Evolutionary conservation across 2,888 invertebrate genomes (phyloP).

Genomic region (Polietes domitor): DNA sequence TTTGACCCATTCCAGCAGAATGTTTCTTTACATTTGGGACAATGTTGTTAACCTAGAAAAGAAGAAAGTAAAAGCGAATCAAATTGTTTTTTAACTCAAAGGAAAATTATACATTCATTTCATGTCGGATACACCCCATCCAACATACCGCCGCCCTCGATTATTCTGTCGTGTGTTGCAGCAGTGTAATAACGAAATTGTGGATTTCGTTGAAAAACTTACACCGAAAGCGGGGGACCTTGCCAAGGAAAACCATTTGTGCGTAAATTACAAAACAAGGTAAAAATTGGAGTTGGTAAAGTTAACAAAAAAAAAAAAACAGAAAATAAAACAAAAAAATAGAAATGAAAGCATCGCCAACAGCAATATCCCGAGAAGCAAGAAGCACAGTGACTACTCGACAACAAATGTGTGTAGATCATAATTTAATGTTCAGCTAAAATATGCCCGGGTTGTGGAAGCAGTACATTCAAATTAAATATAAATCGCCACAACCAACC

Average conservation of each 20-base stretch:
- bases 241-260: background rate
- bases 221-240: background rate
- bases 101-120: background rate
- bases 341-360: background rate
- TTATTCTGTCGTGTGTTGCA: background rate
- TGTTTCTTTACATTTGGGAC: too few species aligned
- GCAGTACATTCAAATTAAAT: too few species aligned
- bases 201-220: background rate
- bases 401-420: too few species aligned
- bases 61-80: background rate
- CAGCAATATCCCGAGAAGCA: too few species aligned
- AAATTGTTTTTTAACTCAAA: background rate
- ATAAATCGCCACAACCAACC: too few species aligned
- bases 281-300: background rate
- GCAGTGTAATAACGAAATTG: background rate
- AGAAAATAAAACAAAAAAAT: background rate
- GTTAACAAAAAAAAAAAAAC: background rate
- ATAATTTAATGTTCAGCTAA: too few species aligned
- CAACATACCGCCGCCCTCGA: background rate
- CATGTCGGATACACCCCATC: background rate
- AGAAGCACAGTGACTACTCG: background rate
- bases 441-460: too few species aligned
- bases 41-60: too few species aligned
- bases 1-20: too few species aligned
- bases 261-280: conserved; percentile 17